Conservation (phyloP, 2,888 invertebrate genomes). For the Campoplex nolae region DNA sequence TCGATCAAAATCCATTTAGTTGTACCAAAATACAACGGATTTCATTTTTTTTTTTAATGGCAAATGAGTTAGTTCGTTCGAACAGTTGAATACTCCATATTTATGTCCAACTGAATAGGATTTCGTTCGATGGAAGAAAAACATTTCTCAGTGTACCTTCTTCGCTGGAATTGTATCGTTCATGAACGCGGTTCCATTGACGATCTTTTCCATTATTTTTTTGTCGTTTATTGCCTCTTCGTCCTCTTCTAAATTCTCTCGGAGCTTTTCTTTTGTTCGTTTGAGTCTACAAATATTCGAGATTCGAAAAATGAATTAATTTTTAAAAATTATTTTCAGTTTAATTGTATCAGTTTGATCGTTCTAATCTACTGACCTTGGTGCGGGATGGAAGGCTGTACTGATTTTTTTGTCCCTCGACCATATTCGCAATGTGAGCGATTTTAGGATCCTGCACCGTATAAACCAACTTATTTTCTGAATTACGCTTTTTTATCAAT, state of each 20-base stretch:
- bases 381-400: not conserved
- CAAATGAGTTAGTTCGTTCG: too few species aligned
- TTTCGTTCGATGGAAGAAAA: too few species aligned
- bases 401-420: conserved; percentile 66
- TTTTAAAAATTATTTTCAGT: not conserved
- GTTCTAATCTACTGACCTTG: conserved; percentile 14
- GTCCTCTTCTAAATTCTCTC: not conserved
- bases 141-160: conserved; percentile 21
- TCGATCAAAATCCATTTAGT: too few species aligned
- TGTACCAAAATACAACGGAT: too few species aligned
- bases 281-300: not conserved
- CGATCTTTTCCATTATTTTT: conserved; percentile 2
- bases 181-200: conserved; percentile 47
- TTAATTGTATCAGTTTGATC: not conserved
- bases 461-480: conserved; percentile 49
- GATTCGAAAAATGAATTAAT: not conserved
- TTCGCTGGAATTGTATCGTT: conserved; percentile 30
- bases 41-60: too few species aligned
- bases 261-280: conserved; percentile 41
- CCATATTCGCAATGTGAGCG: conserved; percentile 68
- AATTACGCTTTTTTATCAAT: conserved; percentile 53
- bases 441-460: conserved; percentile 65
- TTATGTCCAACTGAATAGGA: too few species aligned
- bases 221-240: conserved; percentile 31
- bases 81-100: too few species aligned